phyloP scores from a whole-genome alignment of 2,888 invertebrate species.

The Anticlea derivata region DNA sequence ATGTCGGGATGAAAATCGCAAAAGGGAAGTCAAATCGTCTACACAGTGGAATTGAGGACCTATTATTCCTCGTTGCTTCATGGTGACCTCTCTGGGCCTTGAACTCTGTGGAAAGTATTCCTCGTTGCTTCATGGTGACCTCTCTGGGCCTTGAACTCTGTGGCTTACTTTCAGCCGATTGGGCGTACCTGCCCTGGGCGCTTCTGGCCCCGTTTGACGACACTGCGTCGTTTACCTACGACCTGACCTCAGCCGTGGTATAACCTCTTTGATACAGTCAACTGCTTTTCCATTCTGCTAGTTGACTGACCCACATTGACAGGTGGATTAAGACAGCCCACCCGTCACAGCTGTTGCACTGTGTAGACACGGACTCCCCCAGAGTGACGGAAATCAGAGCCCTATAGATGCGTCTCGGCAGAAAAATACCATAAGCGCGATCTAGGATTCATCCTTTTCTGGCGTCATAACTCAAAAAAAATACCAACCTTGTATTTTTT shows the following conservation, averaged over 20 bases:
- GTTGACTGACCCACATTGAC: conserved; percentile 7
- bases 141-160: neutral
- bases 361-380: conserved; percentile 25
- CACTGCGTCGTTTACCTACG: conserved; percentile 4
- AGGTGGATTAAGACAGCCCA: conserved; percentile 17
- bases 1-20: neutral
- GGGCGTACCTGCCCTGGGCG: conserved; percentile 4
- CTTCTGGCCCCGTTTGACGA: neutral
- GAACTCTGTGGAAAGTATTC: conserved; percentile 10
- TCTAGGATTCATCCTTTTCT: conserved; percentile 3
- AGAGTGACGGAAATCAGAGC: neutral
- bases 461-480: neutral
- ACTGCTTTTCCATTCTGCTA: neutral
- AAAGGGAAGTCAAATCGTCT: conserved; percentile 19
- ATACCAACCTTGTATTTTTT: neutral
- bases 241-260: conserved; percentile 9
- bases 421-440: conserved; percentile 16
- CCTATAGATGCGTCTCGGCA: neutral
- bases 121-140: conserved; percentile 6
- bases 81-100: neutral
- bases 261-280: conserved; percentile 11
- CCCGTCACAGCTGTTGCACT: conserved; percentile 19
- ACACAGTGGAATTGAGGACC: conserved; percentile 17
- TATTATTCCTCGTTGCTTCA: conserved; percentile 9
- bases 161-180: conserved; percentile 17